These are phyloP conservation scores for Lynx canadensis DNA, from an alignment of 2,113 vertebrate species.

Conservation along the genomic window DNA sequence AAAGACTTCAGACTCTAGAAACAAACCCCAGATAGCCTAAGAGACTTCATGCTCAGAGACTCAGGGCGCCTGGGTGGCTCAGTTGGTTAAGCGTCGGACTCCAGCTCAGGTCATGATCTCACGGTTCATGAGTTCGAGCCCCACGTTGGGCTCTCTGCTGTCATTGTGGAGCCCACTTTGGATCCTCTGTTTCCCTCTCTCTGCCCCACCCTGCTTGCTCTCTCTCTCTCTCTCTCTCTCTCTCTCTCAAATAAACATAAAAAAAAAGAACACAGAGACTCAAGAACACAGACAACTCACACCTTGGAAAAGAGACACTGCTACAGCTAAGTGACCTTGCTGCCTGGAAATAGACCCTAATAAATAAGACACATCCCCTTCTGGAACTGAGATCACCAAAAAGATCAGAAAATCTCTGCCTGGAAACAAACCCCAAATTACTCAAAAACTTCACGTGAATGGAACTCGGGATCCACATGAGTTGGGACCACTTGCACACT, in stretches of 20 bases:
- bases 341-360: not conserved
- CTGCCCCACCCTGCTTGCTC: no score
- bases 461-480: not conserved
- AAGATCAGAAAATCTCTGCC: not conserved
- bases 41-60: not conserved
- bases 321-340: not conserved
- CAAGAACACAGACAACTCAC: not conserved
- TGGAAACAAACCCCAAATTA: not conserved
- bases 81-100: no score
- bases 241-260: no score
- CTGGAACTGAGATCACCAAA: not conserved
- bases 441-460: not conserved
- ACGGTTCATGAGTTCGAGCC: no score
- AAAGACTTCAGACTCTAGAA: not conserved
- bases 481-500: not conserved
- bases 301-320: not conserved
- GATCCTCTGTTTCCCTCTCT: no score
- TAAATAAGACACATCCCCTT: not conserved
- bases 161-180: no score
- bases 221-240: no score
- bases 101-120: no score
- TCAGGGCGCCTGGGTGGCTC: no score
- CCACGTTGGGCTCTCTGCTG: no score
- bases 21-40: not conserved
- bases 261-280: not conserved